phyloP scores from a whole-genome alignment of 2,797 vertebrate species.

The Lates japonicus region DNA sequence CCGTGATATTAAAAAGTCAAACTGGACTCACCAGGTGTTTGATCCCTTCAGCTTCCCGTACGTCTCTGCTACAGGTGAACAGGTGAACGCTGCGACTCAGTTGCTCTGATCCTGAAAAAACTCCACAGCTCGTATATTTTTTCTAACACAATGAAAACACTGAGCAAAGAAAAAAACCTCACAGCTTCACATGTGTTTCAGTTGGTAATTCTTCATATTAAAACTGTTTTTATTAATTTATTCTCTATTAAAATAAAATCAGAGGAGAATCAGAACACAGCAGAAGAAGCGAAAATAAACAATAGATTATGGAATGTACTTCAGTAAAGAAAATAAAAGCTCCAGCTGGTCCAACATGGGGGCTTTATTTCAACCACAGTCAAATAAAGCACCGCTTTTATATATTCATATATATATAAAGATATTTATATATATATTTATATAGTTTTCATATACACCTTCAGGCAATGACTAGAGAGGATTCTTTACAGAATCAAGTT shows the following conservation, averaged over 20 bases:
- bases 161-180: constrained; percentile 31
- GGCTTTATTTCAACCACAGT: constrained; percentile 99
- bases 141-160: background rate
- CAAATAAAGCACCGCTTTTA: constrained; percentile 97
- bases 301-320: constrained; percentile 86
- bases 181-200: constrained; percentile 51
- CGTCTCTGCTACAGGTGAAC: background rate
- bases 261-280: constrained; percentile 76
- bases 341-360: constrained; percentile 98
- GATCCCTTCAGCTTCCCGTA: background rate
- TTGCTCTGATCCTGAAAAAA: background rate
- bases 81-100: too few relatives aligned
- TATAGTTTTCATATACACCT: constrained; percentile 94
- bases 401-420: constrained; percentile 83
- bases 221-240: constrained; percentile 88
- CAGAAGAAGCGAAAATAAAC: constrained; percentile 83
- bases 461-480: constrained; percentile 98
- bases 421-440: constrained; percentile 79
- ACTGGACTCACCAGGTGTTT: background rate
- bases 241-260: constrained; percentile 86
- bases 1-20: too few relatives aligned
- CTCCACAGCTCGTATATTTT: background rate
- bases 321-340: constrained; percentile 96
- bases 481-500: constrained; percentile 99
- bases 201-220: constrained; percentile 80